Percentiles rank a stretch among this genome's conserved stretches.
These are phyloP conservation scores for Trachemys scripta DNA, from an alignment of 2,113 vertebrate genomes.

Conservation along the genomic window DNA sequence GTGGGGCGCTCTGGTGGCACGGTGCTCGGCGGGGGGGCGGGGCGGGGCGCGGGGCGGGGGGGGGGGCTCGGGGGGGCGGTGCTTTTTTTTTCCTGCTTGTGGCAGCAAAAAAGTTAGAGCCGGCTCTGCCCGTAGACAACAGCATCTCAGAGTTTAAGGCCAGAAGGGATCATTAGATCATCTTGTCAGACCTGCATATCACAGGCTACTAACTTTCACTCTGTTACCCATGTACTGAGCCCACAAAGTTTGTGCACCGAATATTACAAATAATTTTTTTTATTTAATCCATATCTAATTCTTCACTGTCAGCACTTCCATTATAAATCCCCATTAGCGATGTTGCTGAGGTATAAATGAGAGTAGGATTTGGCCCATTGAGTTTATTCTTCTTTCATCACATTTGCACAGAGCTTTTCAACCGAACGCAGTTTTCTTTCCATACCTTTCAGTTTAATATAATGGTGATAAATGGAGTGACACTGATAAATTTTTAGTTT, in stretches of 20 bases:
- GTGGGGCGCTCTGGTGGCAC: too few species aligned
- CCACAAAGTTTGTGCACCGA: background rate
- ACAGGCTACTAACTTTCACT: background rate
- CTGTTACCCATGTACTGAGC: background rate
- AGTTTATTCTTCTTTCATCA: conserved; percentile 43
- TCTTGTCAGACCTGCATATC: background rate
- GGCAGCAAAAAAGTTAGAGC: too few species aligned
- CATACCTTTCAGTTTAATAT: conserved; percentile 16
- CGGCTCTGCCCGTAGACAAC: background rate
- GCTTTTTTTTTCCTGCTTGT: too few species aligned
- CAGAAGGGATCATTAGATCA: background rate
- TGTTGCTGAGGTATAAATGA: background rate
- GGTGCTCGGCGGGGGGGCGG: too few species aligned
- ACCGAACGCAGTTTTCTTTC: conserved; percentile 22
- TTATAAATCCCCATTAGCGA: conserved; percentile 9
- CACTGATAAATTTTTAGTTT: conserved; percentile 72
- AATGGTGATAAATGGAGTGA: conserved; percentile 66
- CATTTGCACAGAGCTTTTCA: background rate
- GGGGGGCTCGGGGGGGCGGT: too few species aligned
- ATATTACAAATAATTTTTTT: background rate
- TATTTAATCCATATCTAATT: background rate
- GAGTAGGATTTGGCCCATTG: background rate
- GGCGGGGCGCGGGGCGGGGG: too few species aligned
- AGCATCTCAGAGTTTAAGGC: background rate
- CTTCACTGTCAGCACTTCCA: background rate